Base-by-base conservation (phyloP, 2,888 invertebrate species). In the Byasa hedistus region DNA sequence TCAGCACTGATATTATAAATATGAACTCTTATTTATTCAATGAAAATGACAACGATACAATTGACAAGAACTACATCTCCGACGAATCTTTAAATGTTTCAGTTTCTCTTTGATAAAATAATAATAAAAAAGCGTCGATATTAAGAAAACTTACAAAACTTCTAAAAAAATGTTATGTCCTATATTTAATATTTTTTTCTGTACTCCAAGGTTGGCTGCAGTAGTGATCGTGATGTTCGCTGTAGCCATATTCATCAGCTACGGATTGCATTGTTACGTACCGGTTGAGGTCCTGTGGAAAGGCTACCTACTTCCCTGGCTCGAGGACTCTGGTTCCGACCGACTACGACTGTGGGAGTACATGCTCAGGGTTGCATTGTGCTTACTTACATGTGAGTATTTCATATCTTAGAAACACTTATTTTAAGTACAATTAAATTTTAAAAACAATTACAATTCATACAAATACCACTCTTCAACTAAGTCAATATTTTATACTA, bases 261-360 rank as follows among this genome's bases (percentile, higher is more conserved):
- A 99, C 83, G 96, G 96, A 0, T 91, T 99, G 48, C 98, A 98
- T 81, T 97, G 98, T 85, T 99, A 98, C 87, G 99, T 99, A 44
- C 98, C 99, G 0, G 95, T 98, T 73, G 96, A 97, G 76, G 97
- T 99, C 70, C 93, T 96, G 57, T 98, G 98, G 97, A 96, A 96
- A 70, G 94, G 95, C 19, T 96, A 95, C 79, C 67, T 91, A 64
- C 85, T 94, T 52, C 85, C 89, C 1, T 78, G 82, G 1, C 77
- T 93, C 83, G 71, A 77, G 57, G 75, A 74, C 7, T 73, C 79
- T 0, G 65, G 79, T 0, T 77, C 81, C 3, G 91, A 87, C 57
- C 93, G 73, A 19, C 71, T 82, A 19, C 72, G 93, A 0, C 75
- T 94, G 61, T 94, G 94, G 84, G 97, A 98, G 84, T 97, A 96